A percentile compares a stretch with the other conserved stretches of the same genome.
phyloP scores from a whole-genome alignment of 2,113 vertebrate genomes.

The Pelvicachromis taeniatus region DNA sequence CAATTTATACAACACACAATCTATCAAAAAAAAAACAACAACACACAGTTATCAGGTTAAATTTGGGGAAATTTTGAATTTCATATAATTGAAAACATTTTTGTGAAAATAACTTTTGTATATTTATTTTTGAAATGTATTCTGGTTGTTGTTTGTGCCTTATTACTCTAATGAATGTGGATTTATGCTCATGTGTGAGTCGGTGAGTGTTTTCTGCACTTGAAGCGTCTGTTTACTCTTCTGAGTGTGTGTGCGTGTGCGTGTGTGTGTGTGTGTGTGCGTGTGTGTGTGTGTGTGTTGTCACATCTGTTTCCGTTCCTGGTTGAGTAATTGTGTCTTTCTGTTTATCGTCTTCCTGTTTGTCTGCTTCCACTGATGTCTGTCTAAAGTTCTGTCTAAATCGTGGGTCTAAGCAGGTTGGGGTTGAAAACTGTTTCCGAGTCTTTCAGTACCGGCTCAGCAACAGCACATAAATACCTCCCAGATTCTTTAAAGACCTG shows the following conservation, averaged over 20 bases:
- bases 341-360: neutral
- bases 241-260: neutral
- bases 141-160: slow-evolving; percentile 52
- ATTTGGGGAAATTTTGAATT: neutral
- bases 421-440: neutral
- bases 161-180: slow-evolving; percentile 23
- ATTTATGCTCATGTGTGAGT: neutral
- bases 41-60: neutral
- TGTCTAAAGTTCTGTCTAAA: neutral
- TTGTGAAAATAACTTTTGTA: neutral
- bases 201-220: neutral
- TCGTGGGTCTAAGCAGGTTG: neutral
- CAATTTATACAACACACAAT: neutral
- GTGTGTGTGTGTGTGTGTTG: neutral
- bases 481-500: neutral
- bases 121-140: neutral
- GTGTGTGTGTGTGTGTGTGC: neutral
- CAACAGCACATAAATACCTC: neutral
- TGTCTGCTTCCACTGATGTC: neutral
- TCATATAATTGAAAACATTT: neutral
- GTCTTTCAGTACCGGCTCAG: neutral
- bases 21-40: neutral
- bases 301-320: neutral
- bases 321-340: neutral
- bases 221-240: neutral